phyloP scores from a whole-genome alignment of 2,888 invertebrate species.

The Sisyra terminalis region DNA sequence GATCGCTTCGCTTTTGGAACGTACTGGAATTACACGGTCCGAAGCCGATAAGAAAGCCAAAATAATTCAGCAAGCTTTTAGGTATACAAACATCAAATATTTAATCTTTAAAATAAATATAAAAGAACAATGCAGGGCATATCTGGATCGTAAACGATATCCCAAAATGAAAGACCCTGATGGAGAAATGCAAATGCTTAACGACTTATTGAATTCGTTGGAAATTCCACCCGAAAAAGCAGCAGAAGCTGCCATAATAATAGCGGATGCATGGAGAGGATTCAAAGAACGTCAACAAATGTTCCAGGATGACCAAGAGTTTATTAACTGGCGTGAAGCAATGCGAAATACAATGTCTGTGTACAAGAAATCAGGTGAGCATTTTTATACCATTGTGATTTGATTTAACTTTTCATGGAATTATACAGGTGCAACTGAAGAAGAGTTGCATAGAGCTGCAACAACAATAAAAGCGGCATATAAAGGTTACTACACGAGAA shows the following conservation, averaged over 20 bases:
- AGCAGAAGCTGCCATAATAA: constrained; percentile 15
- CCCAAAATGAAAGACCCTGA: constrained; percentile 5
- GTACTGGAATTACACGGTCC: constrained; percentile 20
- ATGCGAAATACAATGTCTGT: constrained; percentile 14
- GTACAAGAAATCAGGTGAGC: constrained; percentile 19
- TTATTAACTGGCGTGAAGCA: constrained; percentile 26
- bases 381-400: not conserved
- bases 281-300: constrained; percentile 14
- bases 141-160: constrained; percentile 8
- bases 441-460: not conserved
- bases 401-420: not conserved
- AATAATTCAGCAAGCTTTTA: constrained; percentile 21
- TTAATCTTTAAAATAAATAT: not conserved
- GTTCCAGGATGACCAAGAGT: constrained; percentile 14
- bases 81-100: constrained; percentile 12
- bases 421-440: not conserved
- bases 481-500: constrained; percentile 25
- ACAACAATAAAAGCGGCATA: constrained; percentile 21
- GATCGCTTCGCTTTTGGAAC: constrained; percentile 19
- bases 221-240: constrained; percentile 12
- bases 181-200: constrained; percentile 17
- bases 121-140: constrained; percentile 4
- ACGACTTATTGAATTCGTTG: constrained; percentile 17
- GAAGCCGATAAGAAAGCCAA: constrained; percentile 20
- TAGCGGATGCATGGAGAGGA: constrained; percentile 8